Evolutionary conservation across 2,888 invertebrate species (phyloP).

Genomic region (Limnephilus auricula): DNA sequence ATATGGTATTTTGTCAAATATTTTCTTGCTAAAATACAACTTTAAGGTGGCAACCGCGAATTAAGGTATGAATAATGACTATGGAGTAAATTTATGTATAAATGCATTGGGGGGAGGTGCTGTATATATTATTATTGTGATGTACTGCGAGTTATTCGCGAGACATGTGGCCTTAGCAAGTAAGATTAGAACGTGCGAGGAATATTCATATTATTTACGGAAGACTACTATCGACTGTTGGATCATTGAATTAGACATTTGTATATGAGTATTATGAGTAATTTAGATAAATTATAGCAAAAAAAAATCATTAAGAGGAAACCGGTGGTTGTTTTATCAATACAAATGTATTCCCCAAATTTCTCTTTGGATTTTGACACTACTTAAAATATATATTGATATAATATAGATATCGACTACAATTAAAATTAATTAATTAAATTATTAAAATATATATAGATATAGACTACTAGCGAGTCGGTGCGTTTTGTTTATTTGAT

Average conservation of each 20-base stretch:
- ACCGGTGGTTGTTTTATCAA: too few species aligned
- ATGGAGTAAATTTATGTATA: neutral
- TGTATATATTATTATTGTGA: slow-evolving; percentile 15
- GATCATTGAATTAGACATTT: neutral
- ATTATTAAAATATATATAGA: too few species aligned
- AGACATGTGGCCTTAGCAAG: slow-evolving; percentile 22
- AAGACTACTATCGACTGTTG: neutral
- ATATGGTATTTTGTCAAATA: neutral
- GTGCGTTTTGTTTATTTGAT: too few species aligned
- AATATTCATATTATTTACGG: neutral
- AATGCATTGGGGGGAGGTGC: neutral
- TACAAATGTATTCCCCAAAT: too few species aligned
- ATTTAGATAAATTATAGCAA: too few species aligned
- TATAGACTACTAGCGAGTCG: too few species aligned
- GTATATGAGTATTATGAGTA: too few species aligned
- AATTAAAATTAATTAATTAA: too few species aligned
- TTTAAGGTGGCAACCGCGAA: neutral
- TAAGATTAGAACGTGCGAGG: neutral
- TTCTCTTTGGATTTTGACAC: too few species aligned
- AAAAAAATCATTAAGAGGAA: too few species aligned
- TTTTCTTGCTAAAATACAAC: neutral
- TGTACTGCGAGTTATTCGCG: slow-evolving; percentile 21
- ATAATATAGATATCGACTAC: too few species aligned
- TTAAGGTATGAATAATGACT: neutral
- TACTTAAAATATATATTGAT: too few species aligned